Percentiles rank a stretch among this genome's conserved stretches.
Conservation (phyloP, 1,140 invertebrate genomes). For the Nasonia longicornis region DNA sequence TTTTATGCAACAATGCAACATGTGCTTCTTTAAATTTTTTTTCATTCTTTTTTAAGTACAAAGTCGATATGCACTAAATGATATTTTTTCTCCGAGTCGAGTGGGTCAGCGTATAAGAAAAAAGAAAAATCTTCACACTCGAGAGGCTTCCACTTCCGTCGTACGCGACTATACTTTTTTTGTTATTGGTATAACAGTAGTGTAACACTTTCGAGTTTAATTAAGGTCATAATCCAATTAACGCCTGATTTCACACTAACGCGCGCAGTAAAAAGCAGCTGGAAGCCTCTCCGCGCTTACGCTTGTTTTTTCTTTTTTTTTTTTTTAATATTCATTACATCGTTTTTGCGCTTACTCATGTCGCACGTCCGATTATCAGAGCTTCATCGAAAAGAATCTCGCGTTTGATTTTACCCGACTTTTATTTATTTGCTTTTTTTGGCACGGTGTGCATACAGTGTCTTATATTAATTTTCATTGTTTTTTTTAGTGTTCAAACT, state of each 20-base stretch:
- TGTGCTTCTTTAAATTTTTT: conserved; percentile 2
- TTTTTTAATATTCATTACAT: conserved; percentile 6
- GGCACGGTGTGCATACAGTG: background rate
- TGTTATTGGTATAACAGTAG: background rate
- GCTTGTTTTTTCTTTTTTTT: conserved; percentile 9
- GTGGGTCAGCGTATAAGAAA: background rate
- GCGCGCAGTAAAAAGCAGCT: background rate
- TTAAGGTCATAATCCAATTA: background rate
- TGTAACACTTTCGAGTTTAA: background rate
- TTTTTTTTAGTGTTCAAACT: background rate
- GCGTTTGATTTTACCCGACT: background rate
- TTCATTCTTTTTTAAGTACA: background rate
- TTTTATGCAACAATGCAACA: background rate
- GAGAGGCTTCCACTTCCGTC: conserved; percentile 44
- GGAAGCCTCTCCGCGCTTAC: conserved; percentile 20
- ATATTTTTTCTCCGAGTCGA: conserved; percentile 37
- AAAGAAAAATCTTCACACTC: conserved; percentile 32
- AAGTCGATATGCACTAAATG: background rate
- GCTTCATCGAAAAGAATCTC: background rate
- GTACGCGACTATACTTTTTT: background rate
- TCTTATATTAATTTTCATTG: background rate
- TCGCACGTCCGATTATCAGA: background rate
- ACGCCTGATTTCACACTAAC: background rate
- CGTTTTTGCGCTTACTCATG: conserved; percentile 15
- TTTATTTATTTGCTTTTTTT: background rate